Evolutionary conservation across 2,797 vertebrate species (phyloP).

Genomic region (Pipistrellus pygmaeus): DNA sequence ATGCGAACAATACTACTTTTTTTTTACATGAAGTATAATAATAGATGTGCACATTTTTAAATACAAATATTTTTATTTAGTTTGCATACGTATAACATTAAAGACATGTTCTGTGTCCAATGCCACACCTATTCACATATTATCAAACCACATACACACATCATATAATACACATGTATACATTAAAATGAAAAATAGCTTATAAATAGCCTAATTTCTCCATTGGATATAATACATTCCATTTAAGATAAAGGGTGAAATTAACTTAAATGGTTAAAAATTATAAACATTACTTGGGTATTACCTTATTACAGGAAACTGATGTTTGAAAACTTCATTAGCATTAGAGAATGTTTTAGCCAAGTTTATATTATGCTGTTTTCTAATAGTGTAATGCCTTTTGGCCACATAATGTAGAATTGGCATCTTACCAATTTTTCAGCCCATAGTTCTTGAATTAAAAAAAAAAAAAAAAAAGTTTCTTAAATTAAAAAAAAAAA

Average conservation of each 20-base stretch:
- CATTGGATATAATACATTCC: neutral
- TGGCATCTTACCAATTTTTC: neutral
- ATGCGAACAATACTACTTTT: neutral
- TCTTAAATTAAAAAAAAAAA: neutral
- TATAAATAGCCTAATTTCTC: neutral
- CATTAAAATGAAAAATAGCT: neutral
- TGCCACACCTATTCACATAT: neutral
- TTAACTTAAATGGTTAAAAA: neutral
- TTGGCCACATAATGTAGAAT: neutral
- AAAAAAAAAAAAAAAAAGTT: neutral
- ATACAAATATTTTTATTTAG: neutral
- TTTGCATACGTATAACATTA: neutral
- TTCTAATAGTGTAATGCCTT: neutral
- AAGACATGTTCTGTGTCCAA: neutral
- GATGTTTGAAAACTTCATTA: neutral
- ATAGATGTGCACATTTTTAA: neutral
- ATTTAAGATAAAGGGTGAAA: neutral
- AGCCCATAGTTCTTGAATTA: neutral
- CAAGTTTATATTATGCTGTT: neutral
- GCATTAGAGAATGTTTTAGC: neutral
- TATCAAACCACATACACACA: neutral
- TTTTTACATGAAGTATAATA: neutral
- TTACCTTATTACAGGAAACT: neutral
- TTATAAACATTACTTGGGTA: conserved; percentile 24
- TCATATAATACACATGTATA: neutral